Base-by-base conservation (phyloP, 2,888 invertebrate species). In the Elmis aenea region DNA sequence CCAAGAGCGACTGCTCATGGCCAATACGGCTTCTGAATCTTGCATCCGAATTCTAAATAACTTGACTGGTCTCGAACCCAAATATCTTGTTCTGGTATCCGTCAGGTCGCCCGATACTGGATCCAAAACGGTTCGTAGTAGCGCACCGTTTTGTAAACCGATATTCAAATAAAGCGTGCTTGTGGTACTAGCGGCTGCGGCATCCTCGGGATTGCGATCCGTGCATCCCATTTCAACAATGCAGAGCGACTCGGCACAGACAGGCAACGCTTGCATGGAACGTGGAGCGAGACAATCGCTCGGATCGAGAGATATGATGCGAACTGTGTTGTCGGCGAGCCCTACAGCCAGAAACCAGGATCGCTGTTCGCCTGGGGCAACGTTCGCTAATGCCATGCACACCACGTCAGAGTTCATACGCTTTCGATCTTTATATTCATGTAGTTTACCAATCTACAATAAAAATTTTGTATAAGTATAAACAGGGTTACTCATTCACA, bases 1-100 rank as follows among this genome's bases (percentile, higher is more conserved):
- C 99, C 99, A 99, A 0, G 95, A 92, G 49, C 99, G 77, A 50
- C 94, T 95, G 0, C 96, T 97, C 78, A 97, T 94, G 1, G 99
- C 99, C 16, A 99, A 70, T 0, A 99, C 96, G 1, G 97, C 94
- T 67, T 99, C 95, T 5, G 89, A 84, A 8, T 90, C 91, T 61
- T 99, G 97, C 79, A 97, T 95, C 45, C 81, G 77, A 36, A 99
- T 95, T 61, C 93, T 81, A 67, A 97, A 99, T 3, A 99, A 73
- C 66, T 97, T 96, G 1, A 99, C 97, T 0, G 97, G 90, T 30
- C 93, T 49, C 2, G 61, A 64, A 13, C 99, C 99, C 28, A 99
- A 74, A 67, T 99, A 99, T 45, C 99, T 79, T 0, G 97, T 97
- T 51, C 99, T 77, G 0, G 97, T 97, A 61, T 99, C 99, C 2